phyloP scores from a whole-genome alignment of 2,888 invertebrate species.

The Cantharis flavilabris region DNA sequence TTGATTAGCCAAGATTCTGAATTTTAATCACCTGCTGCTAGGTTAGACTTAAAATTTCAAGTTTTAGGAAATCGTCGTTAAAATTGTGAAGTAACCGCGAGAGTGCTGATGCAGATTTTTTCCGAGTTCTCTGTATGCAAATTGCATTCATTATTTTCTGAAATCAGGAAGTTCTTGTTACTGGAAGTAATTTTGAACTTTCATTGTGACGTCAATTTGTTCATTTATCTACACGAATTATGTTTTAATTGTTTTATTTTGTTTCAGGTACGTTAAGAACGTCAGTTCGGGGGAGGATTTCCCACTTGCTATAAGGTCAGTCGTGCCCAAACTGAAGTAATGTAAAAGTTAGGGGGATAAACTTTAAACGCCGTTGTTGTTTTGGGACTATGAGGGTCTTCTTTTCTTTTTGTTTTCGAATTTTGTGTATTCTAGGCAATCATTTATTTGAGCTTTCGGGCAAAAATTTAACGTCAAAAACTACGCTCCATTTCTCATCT shows the following conservation, averaged over 20 bases:
- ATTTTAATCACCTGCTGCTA: not conserved
- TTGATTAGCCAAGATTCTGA: not conserved
- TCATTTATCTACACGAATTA: not conserved
- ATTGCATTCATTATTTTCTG: slow-evolving; percentile 24
- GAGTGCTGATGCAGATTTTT: slow-evolving; percentile 16
- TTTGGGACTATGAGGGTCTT: slow-evolving; percentile 1
- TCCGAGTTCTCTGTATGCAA: slow-evolving; percentile 24
- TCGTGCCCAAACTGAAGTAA: not conserved
- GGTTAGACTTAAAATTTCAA: not conserved
- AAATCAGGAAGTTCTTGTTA: slow-evolving; percentile 25
- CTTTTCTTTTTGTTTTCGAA: slow-evolving; percentile 3
- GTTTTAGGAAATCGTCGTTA: not conserved
- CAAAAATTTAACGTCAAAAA: slow-evolving; percentile 16
- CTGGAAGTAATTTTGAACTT: slow-evolving; percentile 11
- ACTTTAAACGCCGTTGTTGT: slow-evolving; percentile 15
- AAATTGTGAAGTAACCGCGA: not conserved
- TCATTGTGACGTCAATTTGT: slow-evolving; percentile 3
- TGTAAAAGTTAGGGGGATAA: not conserved
- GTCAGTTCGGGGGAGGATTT: not conserved
- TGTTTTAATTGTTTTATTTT: not conserved
- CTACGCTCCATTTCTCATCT: slow-evolving; percentile 15
- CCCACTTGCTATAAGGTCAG: not conserved
- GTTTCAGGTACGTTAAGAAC: not conserved
- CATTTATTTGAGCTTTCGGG: slow-evolving; percentile 21
- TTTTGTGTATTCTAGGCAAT: slow-evolving; percentile 6